Percentiles rank a stretch among this genome's conserved stretches.
Evolutionary conservation across 2,888 invertebrate genomes (phyloP).

Genomic region (Nowickia ferox): DNA sequence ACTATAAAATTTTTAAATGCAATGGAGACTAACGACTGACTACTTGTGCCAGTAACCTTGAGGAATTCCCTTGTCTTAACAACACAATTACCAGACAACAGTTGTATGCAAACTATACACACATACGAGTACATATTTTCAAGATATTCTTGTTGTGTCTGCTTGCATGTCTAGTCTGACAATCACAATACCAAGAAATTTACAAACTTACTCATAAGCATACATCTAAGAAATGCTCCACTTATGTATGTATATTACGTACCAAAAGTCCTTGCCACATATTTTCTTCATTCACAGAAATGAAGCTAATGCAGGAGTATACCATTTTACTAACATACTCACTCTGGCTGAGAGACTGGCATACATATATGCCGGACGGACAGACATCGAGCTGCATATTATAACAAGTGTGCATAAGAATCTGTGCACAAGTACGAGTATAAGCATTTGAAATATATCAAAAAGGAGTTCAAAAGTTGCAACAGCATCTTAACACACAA

Average conservation of each 20-base stretch:
- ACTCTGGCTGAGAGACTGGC: background rate
- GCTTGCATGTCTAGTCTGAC: constrained; percentile 57
- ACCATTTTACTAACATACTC: background rate
- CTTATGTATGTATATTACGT: constrained; percentile 27
- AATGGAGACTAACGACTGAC: constrained; percentile 45
- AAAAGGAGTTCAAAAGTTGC: constrained; percentile 71
- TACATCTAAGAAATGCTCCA: constrained; percentile 29
- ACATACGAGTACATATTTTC: constrained; percentile 19
- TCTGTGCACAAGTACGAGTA: constrained; percentile 74
- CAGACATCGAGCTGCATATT: background rate
- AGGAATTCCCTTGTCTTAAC: constrained; percentile 78
- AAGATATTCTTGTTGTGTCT: constrained; percentile 65
- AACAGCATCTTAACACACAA: constrained; percentile 68
- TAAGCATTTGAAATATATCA: constrained; percentile 77
- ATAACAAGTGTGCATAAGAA: constrained; percentile 6
- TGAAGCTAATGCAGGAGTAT: constrained; percentile 12
- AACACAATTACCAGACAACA: constrained; percentile 50
- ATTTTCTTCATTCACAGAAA: constrained; percentile 68
- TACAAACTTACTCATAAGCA: constrained; percentile 7
- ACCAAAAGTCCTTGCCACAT: constrained; percentile 69
- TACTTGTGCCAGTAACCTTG: constrained; percentile 78
- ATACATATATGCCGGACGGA: background rate
- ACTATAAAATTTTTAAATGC: constrained; percentile 30
- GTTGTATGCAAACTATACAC: constrained; percentile 46
- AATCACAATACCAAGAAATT: constrained; percentile 48